Evolutionary conservation across 30 jellyfish, hydroid and myxozoan species (phyloP), one percentile per base, ranked within the genome.

Genomic region (Catostylus mosaicus): DNA sequence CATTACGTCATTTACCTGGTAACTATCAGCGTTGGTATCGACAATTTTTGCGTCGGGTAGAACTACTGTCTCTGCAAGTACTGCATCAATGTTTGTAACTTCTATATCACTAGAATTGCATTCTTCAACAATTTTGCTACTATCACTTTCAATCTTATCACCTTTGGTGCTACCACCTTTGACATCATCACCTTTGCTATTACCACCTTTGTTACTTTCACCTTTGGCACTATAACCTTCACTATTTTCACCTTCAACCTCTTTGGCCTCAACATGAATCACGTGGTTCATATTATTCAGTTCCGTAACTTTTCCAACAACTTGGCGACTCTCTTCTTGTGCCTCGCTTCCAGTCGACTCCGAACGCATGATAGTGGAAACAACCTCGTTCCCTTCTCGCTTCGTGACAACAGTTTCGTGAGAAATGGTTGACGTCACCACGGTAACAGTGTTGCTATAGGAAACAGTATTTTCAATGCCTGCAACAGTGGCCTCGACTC

Each of bases 1-100:
- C 71, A 59, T 59, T 7, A 59, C 40, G 23, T 27, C 71, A 59
- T 59, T 59, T 8, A 59, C 71, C 23, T 59, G 37, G 37, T 59
- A 59, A 29, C 40, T 59, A 23, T 59, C 71, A 1, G 6, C 11
- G 5, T 6, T 27, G 9, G 71, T 3, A 6, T 7, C 71, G 10
- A 18, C 71, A 7, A 59, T 9, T 23, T 59, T 59, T 27, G 26
- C 71, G 11, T 59, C 71, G 9, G 71, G 5, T 16, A 26, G 38
- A 1, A 37, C 6, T 9, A 59, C 63, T 9, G 63, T 48, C 24
- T 48, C 63, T 16, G 11, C 63, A 48, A 48, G 5, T 27, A 59
- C 5, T 1, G 71, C 6, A 29, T 59, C 71, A 23, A 59, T 24
- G 23, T 59, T 59, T 18, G 71, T 59, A 16, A 59, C 71, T 18